Evolutionary conservation across 2,113 vertebrate species (phyloP), one percentile per base, ranked within the genome.

Genomic region (Climacteris rufus): DNA sequence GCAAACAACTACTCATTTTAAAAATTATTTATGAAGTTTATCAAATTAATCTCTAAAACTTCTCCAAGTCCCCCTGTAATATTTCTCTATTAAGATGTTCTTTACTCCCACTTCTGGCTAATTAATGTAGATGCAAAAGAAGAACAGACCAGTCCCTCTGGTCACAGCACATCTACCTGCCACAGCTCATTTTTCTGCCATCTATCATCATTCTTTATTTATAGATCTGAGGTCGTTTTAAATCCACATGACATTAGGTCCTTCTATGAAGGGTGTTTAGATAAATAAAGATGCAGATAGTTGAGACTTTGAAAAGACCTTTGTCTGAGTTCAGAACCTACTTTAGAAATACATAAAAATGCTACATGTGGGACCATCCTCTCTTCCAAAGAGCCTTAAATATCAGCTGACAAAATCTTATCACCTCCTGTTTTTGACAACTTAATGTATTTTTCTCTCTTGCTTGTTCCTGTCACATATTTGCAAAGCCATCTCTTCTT

Each of bases 31-130:
- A 45, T 81, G 52, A 93, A 94, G 60, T 81, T 90, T 91, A 80
- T 68, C 49, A 90, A 90, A 96, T 92, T 92, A 94, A 94, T 89
- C 64, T 56, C 60, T 89, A 53, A n/a, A 94, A 86, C 17, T 96
- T 94, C 52, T 96, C 40, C 21, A 64, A 53, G 76, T 92, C 88
- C 76, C 76, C 83, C 90, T 90, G 71, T 90, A 96, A 81, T 95
- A 92, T 92, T 93, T 94, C 85, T 95, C 79, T 86, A 42, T 86
- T 86, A 90, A 90, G 71, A 86, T 86, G 60, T 28, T 92, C 78
- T 95, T 96, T 96, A 86, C 82, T 88, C 37, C 60, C 72, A 83
- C 56, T 91, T 94, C 87, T 61, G 74, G 13, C 42, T 88, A 94
- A 96, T 94, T 90, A 94, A 86, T 60, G n/a, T 2, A 1, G 52